phyloP scores from a whole-genome alignment of 2,797 vertebrate species.

The Acanthornis magna region DNA sequence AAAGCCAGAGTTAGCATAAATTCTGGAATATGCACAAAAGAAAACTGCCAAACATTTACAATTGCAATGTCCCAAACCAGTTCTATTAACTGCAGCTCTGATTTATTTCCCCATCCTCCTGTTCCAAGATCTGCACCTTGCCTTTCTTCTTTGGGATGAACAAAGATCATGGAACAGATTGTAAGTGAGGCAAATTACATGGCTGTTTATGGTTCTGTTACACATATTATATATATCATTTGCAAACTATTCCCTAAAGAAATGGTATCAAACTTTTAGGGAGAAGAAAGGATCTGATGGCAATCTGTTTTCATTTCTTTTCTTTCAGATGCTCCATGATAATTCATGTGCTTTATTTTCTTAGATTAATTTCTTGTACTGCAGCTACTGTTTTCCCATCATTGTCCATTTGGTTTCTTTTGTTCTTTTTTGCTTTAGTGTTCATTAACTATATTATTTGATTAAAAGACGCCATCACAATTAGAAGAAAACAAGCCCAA shows the following conservation, averaged over 20 bases:
- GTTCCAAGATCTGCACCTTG: slow-evolving; percentile 44
- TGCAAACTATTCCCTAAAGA: slow-evolving; percentile 75
- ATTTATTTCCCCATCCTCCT: slow-evolving; percentile 54
- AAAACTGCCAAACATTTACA: slow-evolving; percentile 44
- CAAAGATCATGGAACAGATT: slow-evolving; percentile 76
- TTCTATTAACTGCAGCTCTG: slow-evolving; percentile 66
- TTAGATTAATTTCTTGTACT: slow-evolving; percentile 43
- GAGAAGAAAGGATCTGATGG: slow-evolving; percentile 67
- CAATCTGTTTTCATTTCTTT: slow-evolving; percentile 73
- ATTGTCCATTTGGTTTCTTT: slow-evolving; percentile 43
- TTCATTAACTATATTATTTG: slow-evolving; percentile 42
- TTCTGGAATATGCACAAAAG: slow-evolving; percentile 33
- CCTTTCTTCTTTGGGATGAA: slow-evolving; percentile 64
- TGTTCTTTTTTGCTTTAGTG: slow-evolving; percentile 41
- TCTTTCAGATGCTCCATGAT: slow-evolving; percentile 64
- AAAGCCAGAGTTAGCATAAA: slow-evolving; percentile 42
- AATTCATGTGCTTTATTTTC: slow-evolving; percentile 53
- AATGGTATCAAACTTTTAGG: slow-evolving; percentile 72
- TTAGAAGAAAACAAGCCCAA: neutral
- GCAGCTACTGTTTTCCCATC: neutral
- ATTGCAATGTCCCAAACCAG: neutral
- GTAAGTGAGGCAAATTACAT: slow-evolving; percentile 71
- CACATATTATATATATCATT: slow-evolving; percentile 71
- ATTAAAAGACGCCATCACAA: slow-evolving; percentile 46
- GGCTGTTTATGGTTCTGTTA: slow-evolving; percentile 72